Base-by-base conservation (phyloP, 2,888 invertebrate genomes). In the Psylliodes chrysocephalus region DNA sequence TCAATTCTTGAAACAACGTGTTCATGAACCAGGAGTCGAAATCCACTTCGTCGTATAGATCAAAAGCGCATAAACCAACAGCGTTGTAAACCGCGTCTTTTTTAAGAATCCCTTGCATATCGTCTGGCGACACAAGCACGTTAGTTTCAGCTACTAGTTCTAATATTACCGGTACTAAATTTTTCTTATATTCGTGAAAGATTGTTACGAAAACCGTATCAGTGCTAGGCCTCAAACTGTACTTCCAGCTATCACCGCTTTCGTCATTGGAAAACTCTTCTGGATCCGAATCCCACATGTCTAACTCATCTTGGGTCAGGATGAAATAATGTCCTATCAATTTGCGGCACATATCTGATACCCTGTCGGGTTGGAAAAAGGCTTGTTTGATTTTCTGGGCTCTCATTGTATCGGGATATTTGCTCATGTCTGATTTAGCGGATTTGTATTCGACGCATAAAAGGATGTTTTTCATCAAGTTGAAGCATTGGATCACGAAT, bases 81-180 rank as follows among this genome's bases (percentile, higher is more conserved):
- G 96, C 96, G 82, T 94, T 94, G 78, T 97, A 97, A 44, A 97
- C 91, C 60, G 96, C 96, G 83, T 97, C 97, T 82, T 95, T 96
- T 60, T 90, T 86, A 66, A 97, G 83, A 77, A 97, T 92, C 10
- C 90, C 89, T 59, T 89, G 87, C 71, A 95, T 84, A 79, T 96
- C 91, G 54, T 90, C 89, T 0, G 90, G 86, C 60, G 88, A 84
- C 14, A 89, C 87, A 4, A 89, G 85, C 2, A 89, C 88, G 65
- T 89, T 86, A 63, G 90, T 88, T 72, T 88, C 89, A 68, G 87
- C 86, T 10, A 92, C 88, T 78, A 93, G 88, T 71, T 89, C 86
- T 49, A 90, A 82, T 46, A 97, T 82, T 69, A 95, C 90, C 0
- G 91, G 90, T 0, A 89, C 88, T 71, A 95, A 85, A 42, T 89